Base-by-base conservation (phyloP, 2,797 vertebrate genomes). In the Silurus aristotelis region DNA sequence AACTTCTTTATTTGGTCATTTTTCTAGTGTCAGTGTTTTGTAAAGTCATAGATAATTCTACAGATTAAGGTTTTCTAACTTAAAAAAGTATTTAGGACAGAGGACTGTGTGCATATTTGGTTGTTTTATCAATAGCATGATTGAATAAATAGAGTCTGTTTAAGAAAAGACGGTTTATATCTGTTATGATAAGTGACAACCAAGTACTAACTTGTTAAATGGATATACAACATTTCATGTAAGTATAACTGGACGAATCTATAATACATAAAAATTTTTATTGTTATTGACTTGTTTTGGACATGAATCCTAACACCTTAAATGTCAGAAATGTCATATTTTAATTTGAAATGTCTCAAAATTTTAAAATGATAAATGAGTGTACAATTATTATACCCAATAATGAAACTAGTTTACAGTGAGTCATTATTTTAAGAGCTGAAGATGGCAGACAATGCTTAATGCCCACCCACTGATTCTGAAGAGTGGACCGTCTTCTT, bases 391-490 rank as follows among this genome's bases (percentile, higher is more conserved):
- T 80, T 31, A 77, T 84, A 78, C 56, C 46, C 14, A 70, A 87
- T 61, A n/a, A 43, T 25, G 60, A 27, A 73, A 87, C 46, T 82
- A 71, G 55, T 75, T 84, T 22, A 52, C 12, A 76, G 75, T 46
- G 72, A 85, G 80, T 52, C n/a, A 75, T 71, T 73, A 55, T 72
- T 15, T 17, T 66, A 56, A 75, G 20, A 31, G 67, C 68, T 63
- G 68, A 38, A 46, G 31, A 66, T 15, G 66, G 82, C 52, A 27
- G 83, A 87, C 25, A 12, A 71, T 46, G 9, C 56, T 43, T 88
- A 63, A 85, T 85, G 82, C 70, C 82, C 83, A 81, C 85, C 87
- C 75, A 84, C 87, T 83, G 88, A 63, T 73, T 88, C 82, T 81
- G 71, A 84, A 78, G 73, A 75, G 64, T 64, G 67, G 61, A 83